A percentile compares a stretch with the other conserved stretches of the same genome.
Evolutionary conservation across 2,113 vertebrate genomes (phyloP).

Genomic region (Eptesicus fuscus): DNA sequence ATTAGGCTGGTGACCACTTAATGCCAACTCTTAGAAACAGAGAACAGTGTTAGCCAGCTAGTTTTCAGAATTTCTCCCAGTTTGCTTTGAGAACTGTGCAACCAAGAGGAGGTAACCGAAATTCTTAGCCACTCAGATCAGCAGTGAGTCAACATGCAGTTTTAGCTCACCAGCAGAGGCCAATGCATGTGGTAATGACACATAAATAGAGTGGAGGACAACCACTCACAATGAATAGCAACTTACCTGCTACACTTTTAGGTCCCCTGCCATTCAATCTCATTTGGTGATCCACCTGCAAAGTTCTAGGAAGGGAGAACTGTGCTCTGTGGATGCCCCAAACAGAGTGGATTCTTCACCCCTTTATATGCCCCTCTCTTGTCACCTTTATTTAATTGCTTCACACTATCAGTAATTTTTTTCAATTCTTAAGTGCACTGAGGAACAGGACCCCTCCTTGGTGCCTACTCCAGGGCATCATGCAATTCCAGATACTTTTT

Average conservation of each 20-base stretch:
- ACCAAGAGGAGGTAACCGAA: not conserved
- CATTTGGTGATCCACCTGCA: not conserved
- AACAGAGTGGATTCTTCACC: not conserved
- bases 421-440: not conserved
- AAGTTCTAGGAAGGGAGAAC: not conserved
- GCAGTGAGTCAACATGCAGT: not conserved
- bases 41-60: not conserved
- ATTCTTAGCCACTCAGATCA: conserved; percentile 1
- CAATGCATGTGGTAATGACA: not conserved
- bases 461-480: not conserved
- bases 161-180: conserved; percentile 44
- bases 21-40: conserved; percentile 2
- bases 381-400: not conserved
- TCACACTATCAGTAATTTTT: not conserved
- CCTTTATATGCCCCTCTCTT: not conserved
- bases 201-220: conserved; percentile 20
- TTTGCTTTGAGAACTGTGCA: not conserved
- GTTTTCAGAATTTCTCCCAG: not conserved
- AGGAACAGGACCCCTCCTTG: not conserved
- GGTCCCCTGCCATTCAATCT: not conserved
- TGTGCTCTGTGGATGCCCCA: not conserved
- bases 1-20: not conserved
- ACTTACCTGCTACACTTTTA: not conserved
- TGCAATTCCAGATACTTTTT: not conserved
- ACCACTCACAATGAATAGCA: not conserved